Base-by-base conservation (phyloP, 23 tunicate genomes). In the Oikopleura vanhoeffeni region DNA sequence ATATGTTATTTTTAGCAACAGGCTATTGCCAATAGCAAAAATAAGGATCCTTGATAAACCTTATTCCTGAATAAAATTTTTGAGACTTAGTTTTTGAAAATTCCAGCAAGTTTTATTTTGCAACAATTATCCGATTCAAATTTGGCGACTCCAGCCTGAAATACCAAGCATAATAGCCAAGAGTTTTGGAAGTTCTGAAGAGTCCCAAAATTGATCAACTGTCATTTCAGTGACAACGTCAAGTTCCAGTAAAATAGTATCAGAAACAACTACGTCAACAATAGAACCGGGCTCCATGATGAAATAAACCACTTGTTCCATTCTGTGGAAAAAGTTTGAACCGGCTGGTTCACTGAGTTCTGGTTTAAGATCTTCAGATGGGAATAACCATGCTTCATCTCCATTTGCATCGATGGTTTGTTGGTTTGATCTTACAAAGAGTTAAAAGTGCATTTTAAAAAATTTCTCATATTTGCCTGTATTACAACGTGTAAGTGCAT, bases 261-360 rank as follows among this genome's bases (percentile, higher is more conserved):
- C 79, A 18, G 79, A 71, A 71, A 71, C 32, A 2, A 18, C 4
- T 3, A 71, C 79, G 79, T 71, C 79, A 71, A 71, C 79, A 24
- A 13, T 2, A 13, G 34, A 2, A 13, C 79, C 79, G 2, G 38
- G 38, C 4, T 71, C 79, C 79, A 71, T 71, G 79, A 13, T 71
- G 79, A 71, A 71, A 30, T 71, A 71, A 28, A 71, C 79, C 4
- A 71, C 79, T 71, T 71, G 79, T 32, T 71, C 79, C 79, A 71
- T 71, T 71, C 79, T 33, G 36, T 71, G 79, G 79, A 71, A 71
- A 30, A 18, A 71, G 38, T 71, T 71, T 2, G 79, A 33, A 30
- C 79, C 79, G 32, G 79, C 34, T 2, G 79, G 79, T 32, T 71
- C 79, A 2, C 36, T 24, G 4, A 71, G 32, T 38, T 24, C 34